Conservation (phyloP, 2,888 invertebrate species). For the Drosophila kuntzei region DNA sequence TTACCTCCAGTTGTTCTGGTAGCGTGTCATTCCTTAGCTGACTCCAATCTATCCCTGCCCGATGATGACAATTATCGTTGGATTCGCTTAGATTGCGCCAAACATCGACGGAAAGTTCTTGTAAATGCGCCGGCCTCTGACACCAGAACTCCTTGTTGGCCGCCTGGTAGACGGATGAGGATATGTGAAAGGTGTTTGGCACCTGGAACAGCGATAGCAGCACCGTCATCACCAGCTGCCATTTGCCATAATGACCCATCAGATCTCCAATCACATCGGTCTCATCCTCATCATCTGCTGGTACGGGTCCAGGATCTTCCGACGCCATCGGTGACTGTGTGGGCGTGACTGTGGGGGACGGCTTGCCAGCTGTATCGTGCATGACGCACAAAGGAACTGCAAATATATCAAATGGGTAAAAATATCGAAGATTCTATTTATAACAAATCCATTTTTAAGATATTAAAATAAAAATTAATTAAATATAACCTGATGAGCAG, state of each 20-base stretch:
- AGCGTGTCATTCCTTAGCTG: slow-evolving; percentile 53
- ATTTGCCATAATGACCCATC: slow-evolving; percentile 91
- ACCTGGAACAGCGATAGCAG: slow-evolving; percentile 91
- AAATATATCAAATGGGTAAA: slow-evolving; percentile 13
- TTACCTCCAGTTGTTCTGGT: slow-evolving; percentile 68
- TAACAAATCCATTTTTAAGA: too few species aligned
- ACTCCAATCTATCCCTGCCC: slow-evolving; percentile 86
- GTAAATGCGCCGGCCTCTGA: slow-evolving; percentile 87
- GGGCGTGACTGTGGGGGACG: slow-evolving; percentile 76
- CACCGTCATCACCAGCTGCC: slow-evolving; percentile 91
- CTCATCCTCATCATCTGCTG: slow-evolving; percentile 84
- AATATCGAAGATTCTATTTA: too few species aligned
- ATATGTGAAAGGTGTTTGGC: slow-evolving; percentile 93
- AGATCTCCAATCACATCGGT: slow-evolving; percentile 89
- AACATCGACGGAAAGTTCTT: slow-evolving; percentile 86
- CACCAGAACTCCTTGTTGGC: slow-evolving; percentile 90
- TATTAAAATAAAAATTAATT: too few species aligned
- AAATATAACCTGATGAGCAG: too few species aligned
- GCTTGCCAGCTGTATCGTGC: slow-evolving; percentile 81
- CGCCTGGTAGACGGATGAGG: slow-evolving; percentile 91
- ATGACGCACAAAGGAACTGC: slow-evolving; percentile 82
- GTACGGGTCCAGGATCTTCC: slow-evolving; percentile 42
- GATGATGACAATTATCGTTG: slow-evolving; percentile 87
- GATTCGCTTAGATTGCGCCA: slow-evolving; percentile 91
- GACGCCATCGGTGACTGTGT: slow-evolving; percentile 59